Base-by-base conservation (phyloP, 2,888 invertebrate species). In the Acanthosepion pharaonis region DNA sequence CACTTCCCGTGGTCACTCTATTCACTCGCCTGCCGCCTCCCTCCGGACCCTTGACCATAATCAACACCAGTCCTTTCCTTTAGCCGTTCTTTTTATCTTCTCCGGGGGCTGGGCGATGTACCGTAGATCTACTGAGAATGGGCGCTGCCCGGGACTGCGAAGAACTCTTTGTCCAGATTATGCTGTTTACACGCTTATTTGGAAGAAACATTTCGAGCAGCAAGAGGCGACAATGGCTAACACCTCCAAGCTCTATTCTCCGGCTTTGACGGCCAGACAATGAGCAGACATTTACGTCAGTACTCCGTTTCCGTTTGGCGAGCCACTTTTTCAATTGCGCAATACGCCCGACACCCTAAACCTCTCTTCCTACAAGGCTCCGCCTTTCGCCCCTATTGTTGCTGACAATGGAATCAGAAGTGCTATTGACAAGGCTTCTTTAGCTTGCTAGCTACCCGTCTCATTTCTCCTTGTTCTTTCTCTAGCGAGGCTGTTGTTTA, bases 391-490 rank as follows among this genome's bases (percentile, higher is more conserved):
- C 78, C 33, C n/a, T 33, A 78, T 78, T 78, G 78, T 78, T 78
- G 33, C 78, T n/a, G 78, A 33, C 78, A 78, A 78, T 78, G n/a
- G n/a, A 78, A 78, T n/a, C 78, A 78, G n/a, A 78, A 78, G 78
- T 11, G n/a, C 78, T 78, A 78, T 78, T 78, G n/a, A 33, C 78
- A 15, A 15, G 78, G 4, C n/a, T 78, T 78, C n/a, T 78, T 78
- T n/a, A 11, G n/a, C 78, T 5, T 33, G 78, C 15, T n/a, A 78
- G 33, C 78, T 6, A 78, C 78, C 33, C 78, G 20, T 78, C n/a
- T 5, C 11, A 78, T n/a, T 33, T 33, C 78, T 1, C n/a, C 33
- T n/a, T 78, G 33, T 78, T 78, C 78, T 15, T 33, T 33, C 18
- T 33, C 78, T 33, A 33, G n/a, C n/a, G 78, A 78, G n/a, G 78